Evolutionary conservation across 2,888 invertebrate species (phyloP).

Genomic region (Sturmia bella): DNA sequence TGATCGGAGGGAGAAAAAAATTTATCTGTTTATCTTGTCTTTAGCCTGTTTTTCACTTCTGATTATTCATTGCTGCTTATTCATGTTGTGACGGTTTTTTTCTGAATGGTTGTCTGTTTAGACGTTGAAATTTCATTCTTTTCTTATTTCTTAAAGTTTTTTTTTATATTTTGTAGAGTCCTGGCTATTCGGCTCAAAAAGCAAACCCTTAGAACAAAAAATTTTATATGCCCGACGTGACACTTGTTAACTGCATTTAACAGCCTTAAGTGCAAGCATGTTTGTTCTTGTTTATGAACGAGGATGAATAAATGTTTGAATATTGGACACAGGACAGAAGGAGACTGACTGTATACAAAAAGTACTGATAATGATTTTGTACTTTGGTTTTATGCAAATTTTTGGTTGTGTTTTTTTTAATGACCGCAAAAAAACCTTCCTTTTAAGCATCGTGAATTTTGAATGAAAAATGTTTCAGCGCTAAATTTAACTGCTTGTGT

Average conservation of each 20-base stretch:
- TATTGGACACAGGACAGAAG: slow-evolving; percentile 40
- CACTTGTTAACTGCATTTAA: slow-evolving; percentile 77
- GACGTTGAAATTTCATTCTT: slow-evolving; percentile 38
- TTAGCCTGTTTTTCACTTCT: slow-evolving; percentile 64
- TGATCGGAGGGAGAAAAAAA: slow-evolving; percentile 26
- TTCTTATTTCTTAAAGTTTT: slow-evolving; percentile 34
- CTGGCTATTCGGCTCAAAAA: slow-evolving; percentile 68
- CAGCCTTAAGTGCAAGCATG: slow-evolving; percentile 67
- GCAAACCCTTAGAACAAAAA: slow-evolving; percentile 19
- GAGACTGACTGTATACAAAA: neutral
- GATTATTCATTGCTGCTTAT: slow-evolving; percentile 78
- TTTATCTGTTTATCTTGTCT: slow-evolving; percentile 74
- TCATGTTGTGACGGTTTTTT: slow-evolving; percentile 75
- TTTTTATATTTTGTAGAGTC: slow-evolving; percentile 54
- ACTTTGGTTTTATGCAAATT: slow-evolving; percentile 73
- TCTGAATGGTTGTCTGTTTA: slow-evolving; percentile 62
- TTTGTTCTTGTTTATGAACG: slow-evolving; percentile 54
- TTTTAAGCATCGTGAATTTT: slow-evolving; percentile 62
- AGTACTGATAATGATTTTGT: slow-evolving; percentile 66
- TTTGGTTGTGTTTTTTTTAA: slow-evolving; percentile 56
- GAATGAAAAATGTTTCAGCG: slow-evolving; percentile 52
- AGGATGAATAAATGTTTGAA: slow-evolving; percentile 19
- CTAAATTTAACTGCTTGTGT: slow-evolving; percentile 22
- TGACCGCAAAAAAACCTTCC: slow-evolving; percentile 18
- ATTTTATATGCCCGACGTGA: slow-evolving; percentile 79